Conservation (phyloP, 2,113 vertebrate species). For the Myrmecobius fasciatus region DNA sequence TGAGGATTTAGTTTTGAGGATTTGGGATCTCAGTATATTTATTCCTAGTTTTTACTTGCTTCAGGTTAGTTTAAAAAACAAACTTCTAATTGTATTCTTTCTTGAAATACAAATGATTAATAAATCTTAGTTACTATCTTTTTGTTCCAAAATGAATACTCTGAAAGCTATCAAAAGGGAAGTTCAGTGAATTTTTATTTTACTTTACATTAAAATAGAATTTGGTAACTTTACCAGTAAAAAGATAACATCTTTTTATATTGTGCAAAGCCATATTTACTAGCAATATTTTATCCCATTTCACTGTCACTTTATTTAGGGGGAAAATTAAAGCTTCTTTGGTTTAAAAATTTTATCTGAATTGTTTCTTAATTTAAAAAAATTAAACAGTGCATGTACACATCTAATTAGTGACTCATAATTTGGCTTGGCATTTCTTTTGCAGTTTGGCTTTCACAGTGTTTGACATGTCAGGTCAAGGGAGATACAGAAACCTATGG, state of each 20-base stretch:
- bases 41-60: neutral
- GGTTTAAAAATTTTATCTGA: neutral
- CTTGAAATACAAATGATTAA: neutral
- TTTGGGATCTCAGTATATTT: neutral
- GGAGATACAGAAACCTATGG: conserved; percentile 98
- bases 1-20: too few species aligned
- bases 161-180: neutral
- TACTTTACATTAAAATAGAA: conserved; percentile 38
- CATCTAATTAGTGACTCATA: conserved; percentile 28
- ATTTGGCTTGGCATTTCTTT: conserved; percentile 48
- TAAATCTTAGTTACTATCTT: conserved; percentile 8
- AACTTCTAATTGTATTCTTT: neutral
- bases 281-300: conserved; percentile 31
- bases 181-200: conserved; percentile 44
- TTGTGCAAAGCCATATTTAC: conserved; percentile 41
- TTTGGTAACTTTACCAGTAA: conserved; percentile 36
- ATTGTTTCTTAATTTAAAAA: conserved; percentile 34
- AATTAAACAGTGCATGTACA: accelerated
- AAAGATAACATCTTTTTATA: conserved; percentile 28
- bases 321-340: neutral
- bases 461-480: conserved; percentile 99
- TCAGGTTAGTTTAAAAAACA: neutral
- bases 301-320: neutral
- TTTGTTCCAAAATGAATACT: neutral
- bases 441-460: conserved; percentile 97